Base-by-base conservation (phyloP, 1,140 invertebrate species). In the Drosophila ficusphila region DNA sequence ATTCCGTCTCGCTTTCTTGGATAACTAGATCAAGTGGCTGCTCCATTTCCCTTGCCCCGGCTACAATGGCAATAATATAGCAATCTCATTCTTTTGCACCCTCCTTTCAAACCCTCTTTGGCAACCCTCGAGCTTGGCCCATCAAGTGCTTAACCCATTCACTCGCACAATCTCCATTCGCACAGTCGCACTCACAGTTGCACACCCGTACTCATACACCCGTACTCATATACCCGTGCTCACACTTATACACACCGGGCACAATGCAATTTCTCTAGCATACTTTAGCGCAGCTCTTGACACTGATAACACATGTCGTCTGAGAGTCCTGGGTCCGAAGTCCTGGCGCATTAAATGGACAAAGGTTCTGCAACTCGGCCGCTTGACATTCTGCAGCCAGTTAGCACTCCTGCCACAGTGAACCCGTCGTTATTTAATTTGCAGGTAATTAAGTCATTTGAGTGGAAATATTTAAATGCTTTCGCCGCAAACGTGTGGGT, bases 221-320 rank as follows among this genome's bases (percentile, higher is more conserved):
- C n/a, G n/a, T n/a, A n/a, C n/a, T n/a, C n/a, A n/a, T n/a, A n/a
- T n/a, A n/a, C n/a, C 23, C 21, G 9, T 6, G 12, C 25, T 3
- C 36, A 38, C 18, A 39, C 71, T 29, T 16, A n/a, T n/a, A n/a
- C n/a, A n/a, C n/a, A 16, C 38, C 23, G 25, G 39, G 34, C 64
- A 67, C 68, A 79, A 79, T 74, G 42, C 76, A 58, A 60, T 64
- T 86, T 68, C 77, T 81, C 67, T 82, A 64, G 77, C 82, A 77
- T 71, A 72, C 69, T 89, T 78, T 82, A 57, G 74, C 82, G 74
- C 82, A 88, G 70, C 78, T 75, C 82, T 88, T 88, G 82, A 88
- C 82, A 88, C 82, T 88, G 82, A 89, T 89, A 89, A 76, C 77
- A 89, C 82, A 86, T 65, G 72, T 77, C 82, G 81, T 60, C 77